A percentile compares a stretch with the other conserved stretches of the same genome.
phyloP scores from a whole-genome alignment of 1,140 invertebrate genomes.

The Danaus plexippus region DNA sequence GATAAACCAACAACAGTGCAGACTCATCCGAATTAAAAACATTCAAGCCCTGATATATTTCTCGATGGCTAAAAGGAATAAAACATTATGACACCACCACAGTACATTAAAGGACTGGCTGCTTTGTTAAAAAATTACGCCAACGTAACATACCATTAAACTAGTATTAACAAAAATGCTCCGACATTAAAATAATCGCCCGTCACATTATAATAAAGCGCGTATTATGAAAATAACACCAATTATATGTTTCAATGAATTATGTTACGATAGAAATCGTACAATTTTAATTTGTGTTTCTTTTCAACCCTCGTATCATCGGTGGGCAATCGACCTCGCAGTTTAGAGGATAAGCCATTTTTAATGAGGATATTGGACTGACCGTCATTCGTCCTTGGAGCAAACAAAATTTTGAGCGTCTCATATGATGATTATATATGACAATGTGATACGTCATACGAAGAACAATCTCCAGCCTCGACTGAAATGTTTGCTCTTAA shows the following conservation, averaged over 20 bases:
- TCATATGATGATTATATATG: conserved; percentile 42
- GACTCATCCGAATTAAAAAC: conserved; percentile 6
- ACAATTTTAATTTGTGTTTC: no score
- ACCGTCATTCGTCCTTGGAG: conserved; percentile 42
- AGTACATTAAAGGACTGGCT: no score
- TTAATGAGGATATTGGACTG: conserved; percentile 63
- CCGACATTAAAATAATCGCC: no score
- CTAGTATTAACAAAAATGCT: no score
- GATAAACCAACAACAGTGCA: conserved; percentile 27
- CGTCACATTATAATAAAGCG: no score
- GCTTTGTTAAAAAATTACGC: no score
- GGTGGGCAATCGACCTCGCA: conserved; percentile 40
- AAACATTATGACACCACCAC: no score
- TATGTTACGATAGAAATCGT: background rate
- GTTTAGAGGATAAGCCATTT: conserved; percentile 47
- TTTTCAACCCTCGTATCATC: conserved; percentile 20
- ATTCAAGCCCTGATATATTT: no score
- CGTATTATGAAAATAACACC: no score
- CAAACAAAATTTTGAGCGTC: conserved; percentile 39
- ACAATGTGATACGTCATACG: conserved; percentile 10
- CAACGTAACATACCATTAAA: no score
- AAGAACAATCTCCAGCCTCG: background rate
- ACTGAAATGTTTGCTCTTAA: conserved; percentile 9
- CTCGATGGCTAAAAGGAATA: no score
- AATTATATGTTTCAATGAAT: conserved; percentile 1